Base-by-base conservation (phyloP, 2,888 invertebrate species). In the Scaeva pyrastri region DNA sequence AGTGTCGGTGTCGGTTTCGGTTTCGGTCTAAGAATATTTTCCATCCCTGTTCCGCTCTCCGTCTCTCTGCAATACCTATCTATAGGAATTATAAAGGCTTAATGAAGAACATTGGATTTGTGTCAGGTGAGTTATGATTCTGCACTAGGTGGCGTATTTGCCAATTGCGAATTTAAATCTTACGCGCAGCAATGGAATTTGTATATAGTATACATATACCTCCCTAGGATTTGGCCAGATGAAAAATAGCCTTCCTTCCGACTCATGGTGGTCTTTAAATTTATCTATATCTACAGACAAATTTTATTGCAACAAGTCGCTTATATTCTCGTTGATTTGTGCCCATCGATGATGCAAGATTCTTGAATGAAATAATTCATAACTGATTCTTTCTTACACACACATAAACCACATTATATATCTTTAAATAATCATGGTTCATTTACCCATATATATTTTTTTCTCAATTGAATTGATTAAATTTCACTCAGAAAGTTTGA, bases 101-200 rank as follows among this genome's bases (percentile, higher is more conserved):
- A 74, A 81, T 82, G 82, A 86, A 74, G 82, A 82, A 86, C 86
- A 86, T 78, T 86, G 86, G 82, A 86, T 82, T 81, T 86, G 73
- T 82, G 86, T 86, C 77, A 77, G 82, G 77, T 86, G 86, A 86
- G 77, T 86, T 86, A 86, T 86, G 86, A 56, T 50, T 36, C 70
- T 26, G 55, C 36, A 41, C 50, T 36, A 70, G 62, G 75, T 66
- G 58, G 50, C 74, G 58, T 62, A 68, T 21, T 5, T 31, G 31
- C 31, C 6, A 31, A 31, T 31, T 31, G 31, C 31, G 14, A 60
- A 31, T 58, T 66, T n/a, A 23, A 75, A 11, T 41, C 73, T 45
- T 52, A 4, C 26, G 41, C 52, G 19, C 7, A 21, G 62, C 43
- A 64, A 73, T 66, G 81, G 77, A 74, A 82, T 82, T 82, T 50